Conservation (phyloP, 2,797 vertebrate genomes). For the Trachurus trachurus region DNA sequence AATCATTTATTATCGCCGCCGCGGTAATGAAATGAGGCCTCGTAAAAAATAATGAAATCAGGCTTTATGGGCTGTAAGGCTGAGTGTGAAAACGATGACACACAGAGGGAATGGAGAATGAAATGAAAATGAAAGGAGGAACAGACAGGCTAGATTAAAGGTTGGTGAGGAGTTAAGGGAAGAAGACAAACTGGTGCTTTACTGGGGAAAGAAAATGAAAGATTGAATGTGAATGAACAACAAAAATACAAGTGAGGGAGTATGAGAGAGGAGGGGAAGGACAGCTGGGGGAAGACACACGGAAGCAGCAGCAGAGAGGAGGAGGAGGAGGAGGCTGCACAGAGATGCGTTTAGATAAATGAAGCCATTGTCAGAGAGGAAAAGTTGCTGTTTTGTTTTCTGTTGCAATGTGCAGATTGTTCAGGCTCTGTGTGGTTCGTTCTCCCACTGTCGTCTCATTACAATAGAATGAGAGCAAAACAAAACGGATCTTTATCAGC, state of each 20-base stretch:
- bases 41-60: slow-evolving; percentile 51
- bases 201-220: not conserved
- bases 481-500: slow-evolving; percentile 27
- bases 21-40: slow-evolving; percentile 54
- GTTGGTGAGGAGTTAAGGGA: not conserved
- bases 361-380: slow-evolving; percentile 54
- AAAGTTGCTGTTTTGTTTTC: slow-evolving; percentile 55
- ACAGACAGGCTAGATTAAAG: not conserved
- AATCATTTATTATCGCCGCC: slow-evolving; percentile 33
- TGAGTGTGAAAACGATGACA: slow-evolving; percentile 9
- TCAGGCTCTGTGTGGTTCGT: slow-evolving; percentile 11
- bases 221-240: not conserved
- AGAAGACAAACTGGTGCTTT: not conserved
- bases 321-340: not conserved
- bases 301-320: slow-evolving; percentile 2
- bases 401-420: slow-evolving; percentile 44
- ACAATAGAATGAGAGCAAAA: slow-evolving; percentile 28
- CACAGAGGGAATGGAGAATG: not conserved
- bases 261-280: not conserved
- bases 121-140: slow-evolving; percentile 20
- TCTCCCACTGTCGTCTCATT: slow-evolving; percentile 39
- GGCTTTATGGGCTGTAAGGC: slow-evolving; percentile 38
- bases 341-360: slow-evolving; percentile 49
- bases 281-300: not conserved
- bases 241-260: not conserved